Evolutionary conservation across 2,797 vertebrate species (phyloP).

Genomic region (Enteromius afrohamiltoni): DNA sequence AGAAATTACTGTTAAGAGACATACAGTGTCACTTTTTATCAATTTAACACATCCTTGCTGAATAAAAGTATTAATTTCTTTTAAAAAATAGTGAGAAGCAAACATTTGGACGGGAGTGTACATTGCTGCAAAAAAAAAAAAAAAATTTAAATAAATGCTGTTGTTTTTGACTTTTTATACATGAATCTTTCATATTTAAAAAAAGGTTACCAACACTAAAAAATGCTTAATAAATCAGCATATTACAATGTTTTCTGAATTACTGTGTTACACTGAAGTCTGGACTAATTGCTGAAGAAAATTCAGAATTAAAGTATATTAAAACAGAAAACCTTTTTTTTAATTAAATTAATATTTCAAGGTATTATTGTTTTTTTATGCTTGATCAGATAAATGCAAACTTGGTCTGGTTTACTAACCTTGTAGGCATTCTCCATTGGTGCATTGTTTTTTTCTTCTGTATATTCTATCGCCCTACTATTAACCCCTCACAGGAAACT

Average conservation of each 20-base stretch:
- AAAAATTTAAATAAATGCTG: neutral
- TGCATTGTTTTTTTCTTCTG: neutral
- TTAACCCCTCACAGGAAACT: neutral
- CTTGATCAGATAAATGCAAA: neutral
- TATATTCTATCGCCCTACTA: neutral
- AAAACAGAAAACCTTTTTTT: neutral
- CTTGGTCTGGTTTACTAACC: neutral
- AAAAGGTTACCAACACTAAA: neutral
- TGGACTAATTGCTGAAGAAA: neutral
- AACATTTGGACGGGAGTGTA: neutral
- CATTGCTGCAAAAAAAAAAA: neutral
- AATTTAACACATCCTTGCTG: neutral
- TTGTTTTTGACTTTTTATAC: neutral
- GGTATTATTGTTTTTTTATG: neutral
- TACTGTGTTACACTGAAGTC: neutral
- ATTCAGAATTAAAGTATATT: neutral
- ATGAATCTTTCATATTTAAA: neutral
- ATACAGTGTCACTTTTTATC: neutral
- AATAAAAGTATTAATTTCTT: neutral
- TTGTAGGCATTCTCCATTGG: neutral
- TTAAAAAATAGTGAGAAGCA: neutral
- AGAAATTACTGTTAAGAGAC: neutral
- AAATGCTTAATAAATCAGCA: constrained; percentile 1
- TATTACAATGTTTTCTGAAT: neutral
- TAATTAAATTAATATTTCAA: neutral